Base-by-base conservation (phyloP, 2,888 invertebrate genomes). In the Balanococcus diminutus region DNA sequence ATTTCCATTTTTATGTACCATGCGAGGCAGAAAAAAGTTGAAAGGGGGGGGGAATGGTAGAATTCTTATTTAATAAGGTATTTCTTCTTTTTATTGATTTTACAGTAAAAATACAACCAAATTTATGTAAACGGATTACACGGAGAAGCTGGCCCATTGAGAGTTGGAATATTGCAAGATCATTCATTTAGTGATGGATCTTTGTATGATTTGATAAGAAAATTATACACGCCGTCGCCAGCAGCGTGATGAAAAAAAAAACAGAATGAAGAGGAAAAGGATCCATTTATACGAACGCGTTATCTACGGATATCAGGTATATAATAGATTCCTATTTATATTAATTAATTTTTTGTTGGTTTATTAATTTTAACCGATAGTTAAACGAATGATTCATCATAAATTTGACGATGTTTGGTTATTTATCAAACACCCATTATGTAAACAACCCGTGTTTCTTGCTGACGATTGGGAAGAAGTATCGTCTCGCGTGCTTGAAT, bases 301-400 rank as follows among this genome's bases (percentile, higher is more conserved):
- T 79, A 79, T 79, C 75, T 79, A 79, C 75, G 75, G 75, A 36
- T 79, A 79, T 79, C 75, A 79, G 36, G 32, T 32, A 36, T 19
- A 79, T 79, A 79, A 79, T 79, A 79, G 75, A 28, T 32, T 79
- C 25, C 75, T 28, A 79, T 79, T 79, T 79, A 36, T 79, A 79
- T 36, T 79, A 79, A 79, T 79, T 79, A 79, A 79, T 79, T 79
- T 79, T 79, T 22, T n/a, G 31, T 79, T n/a, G 32, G 75, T 79
- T 79, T 79, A 79, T 79, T 79, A 36, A 79, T 79, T 79, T 79
- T 36, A 32, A 32, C 14, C 75, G 75, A 79, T 79, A 19, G 36
- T 36, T 36, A 36, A 79, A 19, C 32, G 75, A 79, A 79, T 79
- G 75, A 79, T 19, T 79, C 75, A 79, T 79, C 75, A 79, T 36